phyloP scores from a whole-genome alignment of 2,797 vertebrate genomes.

The Pangasius krempfi region DNA sequence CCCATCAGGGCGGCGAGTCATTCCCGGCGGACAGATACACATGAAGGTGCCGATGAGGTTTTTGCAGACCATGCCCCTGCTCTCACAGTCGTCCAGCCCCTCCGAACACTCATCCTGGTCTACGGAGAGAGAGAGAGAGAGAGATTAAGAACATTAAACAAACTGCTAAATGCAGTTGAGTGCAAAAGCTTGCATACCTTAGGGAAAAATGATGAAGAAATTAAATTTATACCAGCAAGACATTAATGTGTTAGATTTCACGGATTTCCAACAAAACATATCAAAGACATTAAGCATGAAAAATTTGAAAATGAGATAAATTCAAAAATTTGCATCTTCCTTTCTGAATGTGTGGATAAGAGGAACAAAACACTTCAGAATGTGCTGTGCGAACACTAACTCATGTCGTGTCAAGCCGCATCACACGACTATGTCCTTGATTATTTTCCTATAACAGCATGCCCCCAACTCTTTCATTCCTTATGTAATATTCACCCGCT shows the following conservation, averaged over 20 bases:
- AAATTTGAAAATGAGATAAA: background rate
- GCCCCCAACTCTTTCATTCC: background rate
- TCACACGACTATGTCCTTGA: background rate
- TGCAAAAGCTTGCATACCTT: background rate
- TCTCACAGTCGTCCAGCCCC: constrained; percentile 85
- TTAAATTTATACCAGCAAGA: background rate
- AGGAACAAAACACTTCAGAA: background rate
- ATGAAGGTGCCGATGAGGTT: constrained; percentile 92
- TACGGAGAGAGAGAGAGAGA: constrained; percentile 56
- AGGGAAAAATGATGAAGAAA: background rate
- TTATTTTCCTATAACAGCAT: background rate
- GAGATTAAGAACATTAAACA: background rate
- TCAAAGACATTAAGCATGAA: too few species aligned
- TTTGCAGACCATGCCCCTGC: constrained; percentile 91
- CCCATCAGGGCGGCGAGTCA: constrained; percentile 83
- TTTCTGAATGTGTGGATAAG: background rate
- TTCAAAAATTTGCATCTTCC: background rate
- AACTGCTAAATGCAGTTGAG: background rate
- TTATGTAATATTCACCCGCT: background rate
- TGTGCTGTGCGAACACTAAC: background rate
- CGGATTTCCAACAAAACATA: background rate
- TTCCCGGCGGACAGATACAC: constrained; percentile 89
- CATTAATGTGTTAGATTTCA: background rate
- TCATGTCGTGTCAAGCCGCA: background rate
- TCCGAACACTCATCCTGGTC: constrained; percentile 91